Base-by-base conservation (phyloP, 1,140 invertebrate species). In the Nixonia krombeini region DNA sequence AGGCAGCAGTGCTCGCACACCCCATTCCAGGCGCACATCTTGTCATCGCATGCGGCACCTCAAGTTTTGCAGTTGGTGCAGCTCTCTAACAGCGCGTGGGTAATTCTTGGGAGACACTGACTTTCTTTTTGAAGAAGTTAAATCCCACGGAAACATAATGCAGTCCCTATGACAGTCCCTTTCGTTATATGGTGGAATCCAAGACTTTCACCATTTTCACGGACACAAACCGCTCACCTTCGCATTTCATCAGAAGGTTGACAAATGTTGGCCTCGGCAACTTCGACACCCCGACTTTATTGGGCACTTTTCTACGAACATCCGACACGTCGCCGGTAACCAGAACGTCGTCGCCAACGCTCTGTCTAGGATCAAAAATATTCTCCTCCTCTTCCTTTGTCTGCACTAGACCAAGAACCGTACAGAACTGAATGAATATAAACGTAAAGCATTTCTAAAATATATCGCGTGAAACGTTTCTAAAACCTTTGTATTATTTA, bases 61-160 rank as follows among this genome's bases (percentile, higher is more conserved):
- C 71, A 0, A 62, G 73, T n/a, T 17, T 15, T 8, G 63, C 66
- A 7, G 33, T 74, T 4, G 66, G 67, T 7, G 62, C 31, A 1
- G n/a, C 10, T 2, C 28, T 49, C 8, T 17, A 49, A 37, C 33
- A 49, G n/a, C n/a, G 4, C 7, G 18, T 13, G 0, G 15, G 26
- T 5, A 5, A 10, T 9, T 9, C 0, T 1, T 37, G 31, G 31
- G 9, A 12, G 8, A 17, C 83, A 1, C 18, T 86, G 0, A 76
- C 37, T 28, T 86, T 85, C 35, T 85, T 80, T 37, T 82, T 74
- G 0, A 74, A 8, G 83, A 83, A n/a, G 56, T 29, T 84, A 0
- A 53, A n/a, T 5, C 6, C 4, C n/a, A 40, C 70, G 0, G 63
- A 87, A 58, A 18, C 13, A 1, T 64, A 73, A 8, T 86, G 80